Percentiles rank a stretch among this genome's conserved stretches.
Conservation (phyloP, 2,888 invertebrate species). For the Metallyticus violacea region DNA sequence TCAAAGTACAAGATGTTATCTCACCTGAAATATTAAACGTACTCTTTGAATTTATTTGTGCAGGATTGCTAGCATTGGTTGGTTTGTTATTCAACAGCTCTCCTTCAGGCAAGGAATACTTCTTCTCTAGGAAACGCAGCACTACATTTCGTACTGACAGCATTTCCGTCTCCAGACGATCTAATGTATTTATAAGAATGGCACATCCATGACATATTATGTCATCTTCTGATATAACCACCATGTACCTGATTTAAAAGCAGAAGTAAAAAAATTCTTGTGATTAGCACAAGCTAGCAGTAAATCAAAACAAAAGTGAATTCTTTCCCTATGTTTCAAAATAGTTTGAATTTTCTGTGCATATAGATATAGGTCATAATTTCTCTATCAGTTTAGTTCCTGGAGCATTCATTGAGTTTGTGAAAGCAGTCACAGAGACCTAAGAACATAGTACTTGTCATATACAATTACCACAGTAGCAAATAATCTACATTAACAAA, state of each 20-base stretch:
- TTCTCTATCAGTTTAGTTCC: too few species aligned
- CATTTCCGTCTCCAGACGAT: constrained; percentile 44
- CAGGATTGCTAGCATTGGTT: constrained; percentile 38
- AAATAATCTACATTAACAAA: too few species aligned
- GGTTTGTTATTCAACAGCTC: constrained; percentile 41
- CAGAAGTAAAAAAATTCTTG: background rate
- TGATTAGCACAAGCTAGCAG: background rate
- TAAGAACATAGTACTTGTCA: too few species aligned
- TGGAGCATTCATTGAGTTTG: too few species aligned
- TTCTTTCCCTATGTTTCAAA: background rate
- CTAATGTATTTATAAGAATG: constrained; percentile 45
- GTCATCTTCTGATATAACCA: constrained; percentile 47
- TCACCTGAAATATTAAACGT: background rate
- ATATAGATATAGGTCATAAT: too few species aligned
- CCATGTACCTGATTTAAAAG: constrained; percentile 42
- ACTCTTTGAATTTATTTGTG: constrained; percentile 38
- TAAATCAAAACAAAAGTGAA: too few species aligned
- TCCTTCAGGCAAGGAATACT: constrained; percentile 44
- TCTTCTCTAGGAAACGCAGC: constrained; percentile 43
- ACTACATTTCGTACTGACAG: constrained; percentile 41
- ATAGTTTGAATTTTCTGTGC: too few species aligned
- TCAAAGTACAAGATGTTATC: background rate
- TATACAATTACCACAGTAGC: too few species aligned
- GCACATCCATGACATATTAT: constrained; percentile 47
- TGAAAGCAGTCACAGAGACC: too few species aligned